phyloP scores from a whole-genome alignment of 2,113 vertebrate species.

The Theristicus caerulescens region DNA sequence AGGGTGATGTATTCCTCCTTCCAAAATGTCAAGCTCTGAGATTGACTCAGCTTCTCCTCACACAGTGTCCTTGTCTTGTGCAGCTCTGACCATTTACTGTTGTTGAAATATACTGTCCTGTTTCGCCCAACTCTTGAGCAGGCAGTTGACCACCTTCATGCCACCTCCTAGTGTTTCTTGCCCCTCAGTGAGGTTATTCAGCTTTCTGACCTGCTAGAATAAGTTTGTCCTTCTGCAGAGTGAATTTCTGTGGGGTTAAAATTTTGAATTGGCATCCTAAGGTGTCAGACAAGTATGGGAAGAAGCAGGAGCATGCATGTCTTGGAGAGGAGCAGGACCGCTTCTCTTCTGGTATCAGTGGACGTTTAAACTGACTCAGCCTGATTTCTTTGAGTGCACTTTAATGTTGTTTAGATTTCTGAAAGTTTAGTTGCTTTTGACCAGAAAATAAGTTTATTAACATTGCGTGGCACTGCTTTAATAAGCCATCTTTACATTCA shows the following conservation, averaged over 20 bases:
- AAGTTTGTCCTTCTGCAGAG: neutral
- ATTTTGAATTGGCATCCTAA: accelerated
- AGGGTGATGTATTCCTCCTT: neutral
- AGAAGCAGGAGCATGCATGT: neutral
- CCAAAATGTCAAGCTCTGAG: neutral
- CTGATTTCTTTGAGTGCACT: neutral
- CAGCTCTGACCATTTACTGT: accelerated
- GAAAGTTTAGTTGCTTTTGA: neutral
- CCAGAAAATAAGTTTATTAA: neutral
- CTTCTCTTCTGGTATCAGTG: neutral
- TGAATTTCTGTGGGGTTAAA: neutral
- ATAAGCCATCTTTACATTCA: neutral
- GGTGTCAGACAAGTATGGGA: neutral
- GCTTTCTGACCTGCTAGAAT: neutral
- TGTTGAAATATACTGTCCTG: accelerated
- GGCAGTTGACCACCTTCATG: neutral
- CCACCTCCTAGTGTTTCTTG: neutral
- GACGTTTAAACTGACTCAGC: neutral
- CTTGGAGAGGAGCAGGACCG: neutral
- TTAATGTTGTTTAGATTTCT: neutral
- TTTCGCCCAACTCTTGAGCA: neutral
- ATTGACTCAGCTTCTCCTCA: neutral
- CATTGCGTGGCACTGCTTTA: neutral
- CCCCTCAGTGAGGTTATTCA: neutral
- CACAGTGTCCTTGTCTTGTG: neutral